Conservation (phyloP, 2,113 vertebrate genomes). For the Entomyzon cyanotis region DNA sequence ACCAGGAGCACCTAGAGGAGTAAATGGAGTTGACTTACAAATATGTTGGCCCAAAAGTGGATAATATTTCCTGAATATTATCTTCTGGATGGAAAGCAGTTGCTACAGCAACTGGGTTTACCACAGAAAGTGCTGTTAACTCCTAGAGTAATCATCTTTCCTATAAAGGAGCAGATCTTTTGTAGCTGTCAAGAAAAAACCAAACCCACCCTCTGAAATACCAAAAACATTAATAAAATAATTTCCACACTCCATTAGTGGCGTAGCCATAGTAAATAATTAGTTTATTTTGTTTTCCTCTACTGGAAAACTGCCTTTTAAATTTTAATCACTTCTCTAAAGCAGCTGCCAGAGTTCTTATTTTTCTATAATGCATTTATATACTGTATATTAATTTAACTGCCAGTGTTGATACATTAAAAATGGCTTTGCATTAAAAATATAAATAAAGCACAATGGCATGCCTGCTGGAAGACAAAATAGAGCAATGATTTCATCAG, state of each 20-base stretch:
- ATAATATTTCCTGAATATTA: not conserved
- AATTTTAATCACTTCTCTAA: constrained; percentile 62
- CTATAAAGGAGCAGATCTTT: not conserved
- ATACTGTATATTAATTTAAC: constrained; percentile 46
- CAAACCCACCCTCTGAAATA: not conserved
- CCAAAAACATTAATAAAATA: constrained; percentile 49
- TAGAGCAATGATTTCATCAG: not conserved
- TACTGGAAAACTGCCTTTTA: constrained; percentile 52
- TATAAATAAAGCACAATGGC: constrained; percentile 29
- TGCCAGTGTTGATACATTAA: not conserved
- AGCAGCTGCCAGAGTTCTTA: constrained; percentile 28
- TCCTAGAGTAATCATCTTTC: not conserved
- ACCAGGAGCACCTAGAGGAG: not conserved
- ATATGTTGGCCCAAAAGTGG: not conserved
- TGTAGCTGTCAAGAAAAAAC: not conserved
- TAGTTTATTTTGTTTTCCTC: constrained; percentile 60
- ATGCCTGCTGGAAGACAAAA: constrained; percentile 19
- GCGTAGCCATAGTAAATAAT: constrained; percentile 60
- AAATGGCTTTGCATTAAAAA: constrained; percentile 30
- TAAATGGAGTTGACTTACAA: not conserved
- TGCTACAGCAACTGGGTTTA: constrained; percentile 27
- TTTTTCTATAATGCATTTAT: constrained; percentile 1
- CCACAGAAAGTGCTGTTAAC: not conserved
- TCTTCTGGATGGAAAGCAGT: not conserved
- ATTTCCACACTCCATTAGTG: constrained; percentile 53